These are phyloP conservation scores for Megaceryle alcyon DNA, from an alignment of 2,797 vertebrate species.

Conservation along the genomic window DNA sequence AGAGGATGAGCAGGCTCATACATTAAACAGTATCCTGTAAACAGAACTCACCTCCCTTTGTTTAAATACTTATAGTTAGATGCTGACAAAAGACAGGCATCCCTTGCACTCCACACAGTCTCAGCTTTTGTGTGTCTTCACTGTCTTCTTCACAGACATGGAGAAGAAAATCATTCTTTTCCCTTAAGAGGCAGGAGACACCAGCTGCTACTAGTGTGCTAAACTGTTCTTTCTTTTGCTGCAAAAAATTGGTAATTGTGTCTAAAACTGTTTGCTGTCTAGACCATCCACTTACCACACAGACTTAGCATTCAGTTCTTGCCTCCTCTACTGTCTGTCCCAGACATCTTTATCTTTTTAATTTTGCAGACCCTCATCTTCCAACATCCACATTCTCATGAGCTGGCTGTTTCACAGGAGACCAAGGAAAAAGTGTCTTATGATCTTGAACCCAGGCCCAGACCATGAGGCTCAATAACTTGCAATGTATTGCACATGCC, in stretches of 20 bases:
- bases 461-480: neutral
- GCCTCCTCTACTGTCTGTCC: neutral
- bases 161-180: neutral
- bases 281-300: neutral
- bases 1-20: neutral
- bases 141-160: neutral
- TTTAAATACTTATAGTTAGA: neutral
- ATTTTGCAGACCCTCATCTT: neutral
- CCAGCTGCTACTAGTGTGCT: neutral
- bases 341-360: neutral
- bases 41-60: neutral
- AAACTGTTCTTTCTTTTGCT: neutral
- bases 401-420: neutral
- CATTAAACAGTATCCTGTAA: neutral
- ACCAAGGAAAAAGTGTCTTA: neutral
- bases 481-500: neutral
- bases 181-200: neutral
- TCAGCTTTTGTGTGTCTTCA: neutral
- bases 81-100: neutral
- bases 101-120: neutral
- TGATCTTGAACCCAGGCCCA: neutral
- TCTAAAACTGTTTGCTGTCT: neutral
- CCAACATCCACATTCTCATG: neutral
- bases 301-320: neutral
- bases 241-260: neutral